Evolutionary conservation across 2,888 invertebrate species (phyloP).

Genomic region (Chrysolina americana): DNA sequence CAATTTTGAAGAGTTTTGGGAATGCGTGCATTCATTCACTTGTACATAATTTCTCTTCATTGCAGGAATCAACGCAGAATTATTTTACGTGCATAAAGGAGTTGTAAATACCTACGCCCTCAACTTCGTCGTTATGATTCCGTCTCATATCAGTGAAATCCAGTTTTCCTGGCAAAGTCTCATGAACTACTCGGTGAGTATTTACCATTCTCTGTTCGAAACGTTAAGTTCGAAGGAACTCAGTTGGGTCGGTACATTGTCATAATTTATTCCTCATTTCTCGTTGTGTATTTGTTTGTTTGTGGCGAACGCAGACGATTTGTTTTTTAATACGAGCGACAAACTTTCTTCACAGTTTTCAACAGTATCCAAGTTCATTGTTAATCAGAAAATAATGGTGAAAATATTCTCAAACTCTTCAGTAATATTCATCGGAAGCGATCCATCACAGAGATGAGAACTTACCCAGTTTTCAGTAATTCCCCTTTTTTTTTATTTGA

Average conservation of each 20-base stretch:
- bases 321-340: neutral
- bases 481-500: too few relatives aligned
- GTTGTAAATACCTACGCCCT: constrained; percentile 93
- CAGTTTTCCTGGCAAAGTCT: constrained; percentile 95
- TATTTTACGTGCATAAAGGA: constrained; percentile 93
- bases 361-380: neutral
- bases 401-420: too few relatives aligned
- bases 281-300: neutral
- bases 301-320: neutral
- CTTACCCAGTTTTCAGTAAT: too few relatives aligned
- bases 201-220: constrained; percentile 20
- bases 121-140: constrained; percentile 90
- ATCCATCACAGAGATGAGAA: too few relatives aligned
- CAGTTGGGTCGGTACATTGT: neutral
- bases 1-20: neutral
- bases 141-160: constrained; percentile 86
- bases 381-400: too few relatives aligned
- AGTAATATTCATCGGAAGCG: too few relatives aligned
- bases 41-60: constrained; percentile 53
- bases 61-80: constrained; percentile 87
- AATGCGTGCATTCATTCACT: neutral
- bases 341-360: neutral
- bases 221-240: constrained; percentile 1
- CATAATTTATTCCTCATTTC: neutral
- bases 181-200: constrained; percentile 73